These are phyloP conservation scores for Abrostola triplasia DNA, from an alignment of 2,888 invertebrate genomes.

Conservation along the genomic window DNA sequence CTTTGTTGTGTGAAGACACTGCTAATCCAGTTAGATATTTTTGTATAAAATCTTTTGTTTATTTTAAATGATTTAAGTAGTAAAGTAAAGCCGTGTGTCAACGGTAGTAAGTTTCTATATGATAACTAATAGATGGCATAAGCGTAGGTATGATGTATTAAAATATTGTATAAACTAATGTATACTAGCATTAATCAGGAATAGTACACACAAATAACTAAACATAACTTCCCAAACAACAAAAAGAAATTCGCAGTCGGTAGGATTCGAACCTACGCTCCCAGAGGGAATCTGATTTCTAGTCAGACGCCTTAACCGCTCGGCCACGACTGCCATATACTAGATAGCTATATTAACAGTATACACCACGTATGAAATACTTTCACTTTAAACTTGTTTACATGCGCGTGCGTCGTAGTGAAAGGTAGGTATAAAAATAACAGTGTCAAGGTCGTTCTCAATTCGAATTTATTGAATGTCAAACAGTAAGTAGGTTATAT, in stretches of 20 bases:
- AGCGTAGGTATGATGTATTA: too few species aligned
- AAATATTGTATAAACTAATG: not conserved
- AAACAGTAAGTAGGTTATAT: not conserved
- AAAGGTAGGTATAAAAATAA: constrained; percentile 32
- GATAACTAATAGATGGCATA: too few species aligned
- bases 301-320: constrained; percentile 96
- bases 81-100: too few species aligned
- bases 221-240: not conserved
- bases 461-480: constrained; percentile 4
- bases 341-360: accelerated
- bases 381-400: constrained; percentile 42
- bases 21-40: too few species aligned
- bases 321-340: constrained; percentile 92
- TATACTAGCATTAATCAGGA: not conserved
- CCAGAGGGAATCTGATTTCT: constrained; percentile 96
- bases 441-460: constrained; percentile 14
- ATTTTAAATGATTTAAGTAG: too few species aligned
- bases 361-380: not conserved
- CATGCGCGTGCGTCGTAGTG: constrained; percentile 13
- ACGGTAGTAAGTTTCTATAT: too few species aligned
- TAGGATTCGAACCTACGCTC: constrained; percentile 97
- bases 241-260: constrained; percentile 90
- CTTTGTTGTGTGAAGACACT: too few species aligned
- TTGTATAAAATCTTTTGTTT: too few species aligned
- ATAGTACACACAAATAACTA: constrained; percentile 19